Conservation (phyloP, 2,888 invertebrate genomes). For the Dermolepida albohirtum region DNA sequence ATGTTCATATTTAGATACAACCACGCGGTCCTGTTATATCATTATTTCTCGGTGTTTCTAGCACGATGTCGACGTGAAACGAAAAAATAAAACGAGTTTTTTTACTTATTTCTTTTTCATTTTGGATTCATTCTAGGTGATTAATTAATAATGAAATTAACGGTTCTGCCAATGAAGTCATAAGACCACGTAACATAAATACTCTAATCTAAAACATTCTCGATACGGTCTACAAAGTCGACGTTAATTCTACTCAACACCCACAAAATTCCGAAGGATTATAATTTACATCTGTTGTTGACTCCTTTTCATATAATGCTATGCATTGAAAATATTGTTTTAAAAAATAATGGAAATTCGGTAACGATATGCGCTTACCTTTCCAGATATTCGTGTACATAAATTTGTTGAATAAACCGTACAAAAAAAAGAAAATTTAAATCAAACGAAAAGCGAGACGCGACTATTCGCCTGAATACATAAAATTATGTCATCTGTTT, state of each 20-base stretch:
- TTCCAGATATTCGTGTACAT: not conserved
- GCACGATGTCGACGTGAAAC: not conserved
- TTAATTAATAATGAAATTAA: conserved; percentile 28
- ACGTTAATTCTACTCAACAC: conserved; percentile 20
- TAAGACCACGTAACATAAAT: conserved; percentile 26
- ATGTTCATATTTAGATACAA: not conserved
- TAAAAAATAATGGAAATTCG: too few species aligned
- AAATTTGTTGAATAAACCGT: conserved; percentile 12
- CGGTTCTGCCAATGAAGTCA: conserved; percentile 28
- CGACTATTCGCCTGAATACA: not conserved
- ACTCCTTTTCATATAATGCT: not conserved
- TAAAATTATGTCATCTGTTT: conserved; percentile 37
- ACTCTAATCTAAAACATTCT: conserved; percentile 9
- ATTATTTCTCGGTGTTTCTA: not conserved
- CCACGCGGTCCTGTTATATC: conserved; percentile 2
- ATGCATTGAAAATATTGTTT: not conserved
- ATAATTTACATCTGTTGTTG: conserved; percentile 18
- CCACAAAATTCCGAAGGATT: conserved; percentile 27
- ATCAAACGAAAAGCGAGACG: conserved; percentile 17
- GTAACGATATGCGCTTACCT: too few species aligned
- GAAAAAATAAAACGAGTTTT: conserved; percentile 21
- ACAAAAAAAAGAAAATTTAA: conserved; percentile 6
- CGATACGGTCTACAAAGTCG: conserved; percentile 25
- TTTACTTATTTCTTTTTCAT: not conserved
- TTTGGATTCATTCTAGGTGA: conserved; percentile 11